These are phyloP conservation scores for Sebastes diploproa DNA, from an alignment of 2,797 vertebrate genomes.

Conservation along the genomic window DNA sequence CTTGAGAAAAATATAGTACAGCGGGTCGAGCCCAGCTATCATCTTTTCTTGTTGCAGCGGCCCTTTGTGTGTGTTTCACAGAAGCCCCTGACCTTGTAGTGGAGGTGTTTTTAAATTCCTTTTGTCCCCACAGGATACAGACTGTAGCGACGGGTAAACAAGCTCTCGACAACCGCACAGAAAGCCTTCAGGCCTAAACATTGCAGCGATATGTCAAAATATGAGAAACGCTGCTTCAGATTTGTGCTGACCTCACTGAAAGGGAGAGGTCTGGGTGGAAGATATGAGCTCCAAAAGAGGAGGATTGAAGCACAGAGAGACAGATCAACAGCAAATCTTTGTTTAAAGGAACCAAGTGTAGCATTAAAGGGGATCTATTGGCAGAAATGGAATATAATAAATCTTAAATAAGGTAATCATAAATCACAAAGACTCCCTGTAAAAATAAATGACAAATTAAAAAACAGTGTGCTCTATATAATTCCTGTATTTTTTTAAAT, in stretches of 20 bases:
- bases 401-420: not conserved
- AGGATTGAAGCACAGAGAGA: not conserved
- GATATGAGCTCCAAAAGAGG: not conserved
- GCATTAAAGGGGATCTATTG: not conserved
- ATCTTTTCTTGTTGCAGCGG: not conserved
- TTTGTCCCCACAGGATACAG: constrained; percentile 17
- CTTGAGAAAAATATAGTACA: constrained; percentile 6
- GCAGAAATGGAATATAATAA: not conserved
- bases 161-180: not conserved
- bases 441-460: not conserved
- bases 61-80: constrained; percentile 23
- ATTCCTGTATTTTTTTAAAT: no score
- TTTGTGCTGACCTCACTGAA: not conserved
- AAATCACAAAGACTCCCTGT: not conserved
- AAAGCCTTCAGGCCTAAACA: not conserved
- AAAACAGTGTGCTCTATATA: not conserved
- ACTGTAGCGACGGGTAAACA: constrained; percentile 33
- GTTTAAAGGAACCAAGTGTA: not conserved
- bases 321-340: not conserved
- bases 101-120: constrained; percentile 24
- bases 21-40: not conserved
- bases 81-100: constrained; percentile 31
- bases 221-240: not conserved
- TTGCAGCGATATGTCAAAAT: not conserved
- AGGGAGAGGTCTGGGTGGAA: not conserved